Base-by-base conservation (phyloP, 2,113 vertebrate genomes). In the Etia nguti region DNA sequence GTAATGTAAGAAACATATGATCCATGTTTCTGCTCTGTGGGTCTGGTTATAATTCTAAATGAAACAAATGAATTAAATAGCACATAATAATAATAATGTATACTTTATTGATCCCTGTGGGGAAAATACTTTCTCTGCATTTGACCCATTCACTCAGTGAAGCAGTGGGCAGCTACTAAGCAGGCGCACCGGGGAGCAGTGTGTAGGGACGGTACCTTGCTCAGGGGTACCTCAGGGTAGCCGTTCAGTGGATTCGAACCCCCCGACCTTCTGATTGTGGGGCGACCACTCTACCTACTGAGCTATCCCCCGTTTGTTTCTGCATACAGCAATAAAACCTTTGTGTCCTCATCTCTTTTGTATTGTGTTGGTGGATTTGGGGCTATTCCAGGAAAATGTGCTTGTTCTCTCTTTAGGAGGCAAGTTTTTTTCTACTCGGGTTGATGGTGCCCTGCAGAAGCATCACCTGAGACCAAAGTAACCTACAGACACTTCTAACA, bases 381-480 rank as follows among this genome's bases (percentile, higher is more conserved):
- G 38, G 16, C 20, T 1, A 7, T 82, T 85, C 41, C 43, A 81
- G 22, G 75, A 55, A 88, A 75, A 59, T 13, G 16, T 89, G 46
- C 24, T 86, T 15, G 31, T 15, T 6, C 26, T 86, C 57, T 15
- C 46, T 83, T 22, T 29, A 56, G 57, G 18, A 20, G 16, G 26
- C 1, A 1, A 79, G 48, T 8, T 75, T 52, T 65, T 65, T 70
- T 54, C 29, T 73, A 15, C 54, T 18, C 22, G 62, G 26, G n/a
- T 80, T 43, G 60, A 85, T 75, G 12, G 31, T 52, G 52, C 81
- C 16, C 88, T 85, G 83, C 13, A 59, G 60, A 86, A 62, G n/a
- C 31, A 54, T 86, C 83, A 83, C 84, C 82, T 83, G 38, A 86
- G 34, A 90, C 56, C 36, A 82, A 83, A 89, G 34, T 11, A 91